Base-by-base conservation (phyloP, 2,888 invertebrate genomes). In the Chrysolina oricalcia region DNA sequence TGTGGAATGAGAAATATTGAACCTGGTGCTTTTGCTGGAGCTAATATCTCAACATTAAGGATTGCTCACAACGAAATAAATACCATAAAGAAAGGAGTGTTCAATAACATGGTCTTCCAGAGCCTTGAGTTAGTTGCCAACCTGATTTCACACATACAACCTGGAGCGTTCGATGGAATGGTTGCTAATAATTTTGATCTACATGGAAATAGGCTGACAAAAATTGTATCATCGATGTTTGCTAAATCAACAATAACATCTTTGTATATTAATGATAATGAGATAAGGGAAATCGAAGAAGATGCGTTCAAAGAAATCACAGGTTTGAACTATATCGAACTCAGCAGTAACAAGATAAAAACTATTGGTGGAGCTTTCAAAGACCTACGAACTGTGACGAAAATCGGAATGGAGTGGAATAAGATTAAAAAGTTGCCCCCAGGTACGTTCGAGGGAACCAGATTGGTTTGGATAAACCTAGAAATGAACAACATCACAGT, bases 11-110 rank as follows among this genome's bases (percentile, higher is more conserved):
- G 19, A 56, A 41, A 53, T n/a, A 40, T 69, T 13, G 56, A 53
- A 69, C 59, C 69, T 19, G 69, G 69, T 27, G 69, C 69, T 35
- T 41, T 69, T 10, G 41, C 43, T 13, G 56, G 56, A 19, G 17
- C 56, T 9, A 56, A 35, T 19, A 41, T 69, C 40, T 21, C 40
- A 10, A 9, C 2, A 13, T 41, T 69, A 10, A 56, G 9, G 4
- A 9, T 69, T 21, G 1, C 40, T 17, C 17, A 2, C 9, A 69
- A 69, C 19, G n/a, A 21, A 1, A 56, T 69, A 5, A 43, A 56
- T n/a, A 41, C 21, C 19, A 21, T 69, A 8, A 69, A 69, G 40
- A 69, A 19, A 19, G 56, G 69, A 15, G 56, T 69, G 41, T 40
- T 59, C 19, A 56, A 56, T 56, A 1, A 69, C 13, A 69, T 15